Conservation (phyloP, 1,140 invertebrate genomes). For the Nasonia vitripennis region DNA sequence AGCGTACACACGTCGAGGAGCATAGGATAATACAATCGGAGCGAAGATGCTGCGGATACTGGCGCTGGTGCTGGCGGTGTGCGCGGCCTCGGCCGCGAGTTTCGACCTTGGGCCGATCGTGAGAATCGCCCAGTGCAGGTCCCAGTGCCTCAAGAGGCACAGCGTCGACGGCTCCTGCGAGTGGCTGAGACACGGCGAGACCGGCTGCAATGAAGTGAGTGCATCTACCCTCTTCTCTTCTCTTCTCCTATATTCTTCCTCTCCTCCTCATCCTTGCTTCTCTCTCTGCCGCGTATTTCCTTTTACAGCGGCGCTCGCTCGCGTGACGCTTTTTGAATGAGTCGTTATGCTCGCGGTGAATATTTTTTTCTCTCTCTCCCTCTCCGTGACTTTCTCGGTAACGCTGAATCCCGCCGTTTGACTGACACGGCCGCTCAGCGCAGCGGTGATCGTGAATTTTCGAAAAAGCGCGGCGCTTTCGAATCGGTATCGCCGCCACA, state of each 20-base stretch:
- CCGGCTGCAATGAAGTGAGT: slow-evolving; percentile 67
- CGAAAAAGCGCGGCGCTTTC: no score
- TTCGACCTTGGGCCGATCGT: slow-evolving; percentile 70
- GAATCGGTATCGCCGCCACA: no score
- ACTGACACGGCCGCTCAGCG: no score
- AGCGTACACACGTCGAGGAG: neutral
- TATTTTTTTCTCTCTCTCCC: no score
- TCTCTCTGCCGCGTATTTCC: neutral
- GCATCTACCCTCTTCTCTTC: neutral
- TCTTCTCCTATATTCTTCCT: neutral
- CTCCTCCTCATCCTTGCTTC: neutral
- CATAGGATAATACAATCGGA: neutral
- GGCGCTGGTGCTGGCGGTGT: slow-evolving; percentile 50
- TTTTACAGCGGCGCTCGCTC: neutral
- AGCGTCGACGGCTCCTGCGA: slow-evolving; percentile 67
- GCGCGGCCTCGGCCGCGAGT: slow-evolving; percentile 47
- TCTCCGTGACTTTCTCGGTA: no score
- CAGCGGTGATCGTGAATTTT: no score
- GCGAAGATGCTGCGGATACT: neutral
- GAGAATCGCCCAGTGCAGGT: slow-evolving; percentile 70
- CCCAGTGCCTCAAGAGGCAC: slow-evolving; percentile 66
- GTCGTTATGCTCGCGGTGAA: no score
- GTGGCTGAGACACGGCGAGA: slow-evolving; percentile 64
- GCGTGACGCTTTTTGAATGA: no score
- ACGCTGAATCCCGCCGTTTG: no score